Evolutionary conservation across 2,797 vertebrate genomes (phyloP).

Genomic region (Halcyon chelicuti): DNA sequence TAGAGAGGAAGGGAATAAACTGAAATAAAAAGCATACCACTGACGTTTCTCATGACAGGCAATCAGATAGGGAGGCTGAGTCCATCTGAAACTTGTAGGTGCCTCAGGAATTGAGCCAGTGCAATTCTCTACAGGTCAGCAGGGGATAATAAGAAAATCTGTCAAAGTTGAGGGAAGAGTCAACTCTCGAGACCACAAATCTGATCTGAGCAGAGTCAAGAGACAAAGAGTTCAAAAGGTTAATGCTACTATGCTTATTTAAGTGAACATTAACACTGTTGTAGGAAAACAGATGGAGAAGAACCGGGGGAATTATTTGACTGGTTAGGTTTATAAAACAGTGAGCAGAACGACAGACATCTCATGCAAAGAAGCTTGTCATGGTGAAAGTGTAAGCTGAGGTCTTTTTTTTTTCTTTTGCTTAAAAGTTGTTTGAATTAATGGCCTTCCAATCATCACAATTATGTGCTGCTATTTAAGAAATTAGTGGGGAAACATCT

Average conservation of each 20-base stretch:
- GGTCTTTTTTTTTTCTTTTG: background rate
- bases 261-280: constrained; percentile 26
- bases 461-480: constrained; percentile 48
- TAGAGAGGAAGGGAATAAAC: constrained; percentile 31
- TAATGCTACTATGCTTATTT: constrained; percentile 45
- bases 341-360: background rate
- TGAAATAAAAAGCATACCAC: constrained; percentile 23
- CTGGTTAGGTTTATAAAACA: constrained; percentile 6
- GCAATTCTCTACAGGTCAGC: constrained; percentile 39
- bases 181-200: constrained; percentile 33
- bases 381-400: background rate
- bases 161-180: constrained; percentile 46
- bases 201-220: constrained; percentile 31
- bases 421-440: constrained; percentile 47
- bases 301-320: background rate
- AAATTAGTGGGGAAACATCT: constrained; percentile 74
- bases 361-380: background rate
- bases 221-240: constrained; percentile 54
- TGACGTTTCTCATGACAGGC: background rate
- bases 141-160: constrained; percentile 53
- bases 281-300: constrained; percentile 39
- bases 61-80: constrained; percentile 28
- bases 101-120: constrained; percentile 49
- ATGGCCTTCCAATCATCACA: constrained; percentile 17
- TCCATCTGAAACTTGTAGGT: constrained; percentile 46